Percentiles rank a stretch among this genome's conserved stretches.
These are phyloP conservation scores for Martes martes DNA, from an alignment of 2,113 vertebrate genomes.

Conservation along the genomic window DNA sequence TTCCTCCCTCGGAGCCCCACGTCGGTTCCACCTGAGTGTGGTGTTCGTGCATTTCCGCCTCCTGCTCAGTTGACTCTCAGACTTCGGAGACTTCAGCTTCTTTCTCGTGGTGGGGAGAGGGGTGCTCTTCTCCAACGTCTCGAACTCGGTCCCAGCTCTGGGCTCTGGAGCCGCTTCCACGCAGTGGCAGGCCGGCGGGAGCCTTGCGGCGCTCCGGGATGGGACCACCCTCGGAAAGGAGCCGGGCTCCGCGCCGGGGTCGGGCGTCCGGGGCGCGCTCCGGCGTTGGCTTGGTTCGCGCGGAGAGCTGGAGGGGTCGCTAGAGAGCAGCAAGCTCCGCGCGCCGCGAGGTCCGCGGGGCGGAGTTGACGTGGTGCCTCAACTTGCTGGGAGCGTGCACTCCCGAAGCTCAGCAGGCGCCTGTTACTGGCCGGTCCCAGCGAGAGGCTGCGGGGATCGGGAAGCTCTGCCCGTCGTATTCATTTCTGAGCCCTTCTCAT, in stretches of 20 bases:
- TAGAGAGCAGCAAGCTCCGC: background rate
- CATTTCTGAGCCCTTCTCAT: background rate
- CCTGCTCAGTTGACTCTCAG: background rate
- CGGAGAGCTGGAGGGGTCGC: conserved; percentile 36
- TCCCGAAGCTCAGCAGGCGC: background rate
- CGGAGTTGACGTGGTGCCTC: fast-evolving
- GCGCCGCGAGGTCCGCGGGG: fast-evolving
- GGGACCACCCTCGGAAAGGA: background rate
- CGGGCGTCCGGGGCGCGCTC: fast-evolving
- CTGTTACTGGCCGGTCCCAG: background rate
- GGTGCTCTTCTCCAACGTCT: fast-evolving
- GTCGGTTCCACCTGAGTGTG: background rate
- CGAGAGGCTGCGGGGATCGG: background rate
- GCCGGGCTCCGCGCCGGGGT: fast-evolving
- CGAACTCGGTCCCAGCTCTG: fast-evolving
- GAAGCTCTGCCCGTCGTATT: background rate
- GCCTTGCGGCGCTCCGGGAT: fast-evolving
- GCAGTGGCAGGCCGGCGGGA: too few species aligned
- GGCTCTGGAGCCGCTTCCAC: background rate
- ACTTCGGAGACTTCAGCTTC: background rate
- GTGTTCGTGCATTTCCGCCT: background rate
- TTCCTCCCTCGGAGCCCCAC: background rate
- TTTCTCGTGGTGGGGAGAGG: background rate
- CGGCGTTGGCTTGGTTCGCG: background rate
- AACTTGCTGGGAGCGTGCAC: background rate